Evolutionary conservation across 2,888 invertebrate genomes (phyloP).

Genomic region (Steinernema hermaphroditum): DNA sequence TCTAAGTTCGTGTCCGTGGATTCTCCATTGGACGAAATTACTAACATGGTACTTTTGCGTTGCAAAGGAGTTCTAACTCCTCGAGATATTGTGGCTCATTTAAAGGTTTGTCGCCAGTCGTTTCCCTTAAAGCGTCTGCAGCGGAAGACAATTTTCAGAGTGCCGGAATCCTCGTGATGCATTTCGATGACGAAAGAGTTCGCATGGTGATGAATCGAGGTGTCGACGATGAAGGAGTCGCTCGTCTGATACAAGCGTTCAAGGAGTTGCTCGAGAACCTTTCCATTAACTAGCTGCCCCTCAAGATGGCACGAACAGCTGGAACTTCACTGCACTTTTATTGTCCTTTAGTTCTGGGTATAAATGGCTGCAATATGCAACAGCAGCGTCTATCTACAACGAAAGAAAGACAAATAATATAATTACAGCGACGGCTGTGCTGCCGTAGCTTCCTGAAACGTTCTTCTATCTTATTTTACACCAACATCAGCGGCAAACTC

Average conservation of each 20-base stretch:
- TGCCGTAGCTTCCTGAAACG: too few species aligned
- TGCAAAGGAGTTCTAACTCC: constrained; percentile 46
- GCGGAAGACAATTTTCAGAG: constrained; percentile 38
- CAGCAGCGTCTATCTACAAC: too few species aligned
- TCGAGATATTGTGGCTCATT: constrained; percentile 36
- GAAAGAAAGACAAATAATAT: too few species aligned
- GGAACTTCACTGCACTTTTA: too few species aligned
- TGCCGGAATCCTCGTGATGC: constrained; percentile 52
- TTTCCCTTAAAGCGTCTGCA: constrained; percentile 38
- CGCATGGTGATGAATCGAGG: constrained; percentile 53
- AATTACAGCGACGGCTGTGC: too few species aligned
- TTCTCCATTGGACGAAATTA: constrained; percentile 44
- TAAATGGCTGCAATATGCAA: too few species aligned
- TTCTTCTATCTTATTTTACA: too few species aligned
- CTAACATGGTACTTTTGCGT: constrained; percentile 56
- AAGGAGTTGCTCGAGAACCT: background rate
- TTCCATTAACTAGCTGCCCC: background rate
- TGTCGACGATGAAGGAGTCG: constrained; percentile 48
- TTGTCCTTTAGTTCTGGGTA: too few species aligned
- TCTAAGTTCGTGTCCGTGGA: background rate
- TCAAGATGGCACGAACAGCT: too few species aligned
- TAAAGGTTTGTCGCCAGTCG: constrained; percentile 15
- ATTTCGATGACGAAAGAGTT: constrained; percentile 52
- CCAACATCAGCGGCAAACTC: too few species aligned
- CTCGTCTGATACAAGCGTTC: background rate